Evolutionary conservation across 53 echinoderm and acorn worm species (phyloP).

Genomic region (Echinarachnius parma): DNA sequence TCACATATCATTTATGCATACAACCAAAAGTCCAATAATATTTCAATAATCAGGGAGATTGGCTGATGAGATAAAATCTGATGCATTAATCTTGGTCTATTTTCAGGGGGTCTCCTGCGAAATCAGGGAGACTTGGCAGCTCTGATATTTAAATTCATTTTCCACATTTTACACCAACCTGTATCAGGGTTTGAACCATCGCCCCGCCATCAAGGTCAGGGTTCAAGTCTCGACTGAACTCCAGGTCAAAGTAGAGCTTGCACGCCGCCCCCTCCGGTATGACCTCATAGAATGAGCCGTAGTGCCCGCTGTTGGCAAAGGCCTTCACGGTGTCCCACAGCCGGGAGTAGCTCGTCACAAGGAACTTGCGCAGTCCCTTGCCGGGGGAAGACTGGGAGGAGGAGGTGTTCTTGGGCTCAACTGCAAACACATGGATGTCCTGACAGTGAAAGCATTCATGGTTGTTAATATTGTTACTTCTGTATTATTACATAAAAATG

Average conservation of each 20-base stretch:
- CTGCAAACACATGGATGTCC: conserved; percentile 95
- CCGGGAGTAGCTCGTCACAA: conserved; percentile 74
- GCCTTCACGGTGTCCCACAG: conserved; percentile 73
- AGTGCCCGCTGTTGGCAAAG: conserved; percentile 34
- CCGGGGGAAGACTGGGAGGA: conserved; percentile 13
- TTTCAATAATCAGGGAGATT: no score
- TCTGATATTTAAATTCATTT: no score
- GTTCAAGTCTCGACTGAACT: conserved; percentile 69
- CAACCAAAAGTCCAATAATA: no score
- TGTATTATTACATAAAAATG: no score
- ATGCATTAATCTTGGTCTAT: no score
- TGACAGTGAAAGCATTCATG: no score
- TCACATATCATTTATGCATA: no score
- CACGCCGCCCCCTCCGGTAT: conserved; percentile 90
- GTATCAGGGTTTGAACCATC: conserved; percentile 76
- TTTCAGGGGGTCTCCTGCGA: no score
- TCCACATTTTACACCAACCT: no score
- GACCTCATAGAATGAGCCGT: conserved; percentile 81
- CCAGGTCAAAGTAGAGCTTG: conserved; percentile 90
- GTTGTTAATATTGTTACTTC: no score
- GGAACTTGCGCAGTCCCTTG: conserved; percentile 70
- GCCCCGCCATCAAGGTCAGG: conserved; percentile 65
- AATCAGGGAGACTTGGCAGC: no score
- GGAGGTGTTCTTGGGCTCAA: conserved; percentile 71
- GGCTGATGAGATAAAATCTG: no score